Percentiles rank a stretch among this genome's conserved stretches.
Evolutionary conservation across 2,113 vertebrate species (phyloP).

Genomic region (Diadophis punctatus): DNA sequence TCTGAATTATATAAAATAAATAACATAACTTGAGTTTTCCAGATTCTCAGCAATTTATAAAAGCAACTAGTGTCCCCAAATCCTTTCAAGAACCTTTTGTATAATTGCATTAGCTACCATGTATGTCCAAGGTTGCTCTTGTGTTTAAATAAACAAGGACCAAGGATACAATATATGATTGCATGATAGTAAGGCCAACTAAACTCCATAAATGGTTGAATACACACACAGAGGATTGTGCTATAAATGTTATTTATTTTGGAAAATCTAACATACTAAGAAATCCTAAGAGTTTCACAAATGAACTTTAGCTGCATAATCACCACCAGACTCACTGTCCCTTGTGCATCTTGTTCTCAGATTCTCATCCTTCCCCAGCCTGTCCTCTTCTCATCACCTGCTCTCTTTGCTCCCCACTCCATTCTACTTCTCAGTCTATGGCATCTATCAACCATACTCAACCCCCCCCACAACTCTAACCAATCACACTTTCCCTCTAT

Average conservation of each 20-base stretch:
- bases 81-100: background rate
- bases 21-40: background rate
- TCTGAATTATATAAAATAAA: background rate
- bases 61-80: background rate
- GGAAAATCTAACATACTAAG: background rate
- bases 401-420: background rate
- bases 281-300: background rate
- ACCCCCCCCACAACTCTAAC: background rate
- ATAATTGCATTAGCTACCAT: background rate
- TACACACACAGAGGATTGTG: background rate
- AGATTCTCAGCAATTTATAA: background rate
- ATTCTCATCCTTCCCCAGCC: background rate
- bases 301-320: background rate
- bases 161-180: background rate
- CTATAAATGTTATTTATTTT: background rate
- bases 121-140: background rate
- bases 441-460: background rate
- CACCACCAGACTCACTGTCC: background rate
- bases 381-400: background rate
- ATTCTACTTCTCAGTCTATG: background rate
- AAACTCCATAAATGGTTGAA: background rate
- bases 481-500: background rate
- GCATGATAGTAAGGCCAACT: background rate
- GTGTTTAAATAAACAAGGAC: background rate
- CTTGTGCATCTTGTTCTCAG: background rate